These are phyloP conservation scores for Drosophila dives DNA, from an alignment of 2,888 invertebrate species.

Conservation along the genomic window DNA sequence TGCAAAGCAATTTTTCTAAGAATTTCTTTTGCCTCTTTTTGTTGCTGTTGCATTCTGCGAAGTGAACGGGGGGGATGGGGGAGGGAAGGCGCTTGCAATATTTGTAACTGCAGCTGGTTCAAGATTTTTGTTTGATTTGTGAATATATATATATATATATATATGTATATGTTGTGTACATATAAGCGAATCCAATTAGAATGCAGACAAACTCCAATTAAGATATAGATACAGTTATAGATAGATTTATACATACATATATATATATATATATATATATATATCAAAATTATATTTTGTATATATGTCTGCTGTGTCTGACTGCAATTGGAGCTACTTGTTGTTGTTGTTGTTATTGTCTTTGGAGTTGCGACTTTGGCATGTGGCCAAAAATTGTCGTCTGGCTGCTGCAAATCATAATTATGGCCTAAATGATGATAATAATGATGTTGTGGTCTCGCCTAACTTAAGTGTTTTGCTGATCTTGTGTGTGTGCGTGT, in stretches of 20 bases:
- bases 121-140: slow-evolving; percentile 34
- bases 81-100: neutral
- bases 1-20: no score
- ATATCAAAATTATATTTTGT: slow-evolving; percentile 1
- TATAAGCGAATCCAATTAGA: slow-evolving; percentile 44
- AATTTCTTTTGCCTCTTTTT: slow-evolving; percentile 23
- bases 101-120: slow-evolving; percentile 35
- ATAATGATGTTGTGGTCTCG: neutral
- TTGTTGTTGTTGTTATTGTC: slow-evolving; percentile 13
- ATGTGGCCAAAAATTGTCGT: slow-evolving; percentile 61
- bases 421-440: slow-evolving; percentile 13
- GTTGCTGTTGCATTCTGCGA: slow-evolving; percentile 40
- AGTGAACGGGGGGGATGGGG: neutral
- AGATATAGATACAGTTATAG: slow-evolving; percentile 31
- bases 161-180: no score
- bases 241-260: slow-evolving; percentile 20
- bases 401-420: slow-evolving; percentile 35
- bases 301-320: slow-evolving; percentile 26
- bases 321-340: slow-evolving; percentile 38
- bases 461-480: slow-evolving; percentile 15
- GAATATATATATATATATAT: neutral
- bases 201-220: slow-evolving; percentile 66
- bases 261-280: slow-evolving; percentile 11
- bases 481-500: slow-evolving; percentile 32
- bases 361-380: slow-evolving; percentile 57